A percentile compares a stretch with the other conserved stretches of the same genome.
Evolutionary conservation across 2,797 vertebrate species (phyloP).

Genomic region (Mormyrus hasselquistii): DNA sequence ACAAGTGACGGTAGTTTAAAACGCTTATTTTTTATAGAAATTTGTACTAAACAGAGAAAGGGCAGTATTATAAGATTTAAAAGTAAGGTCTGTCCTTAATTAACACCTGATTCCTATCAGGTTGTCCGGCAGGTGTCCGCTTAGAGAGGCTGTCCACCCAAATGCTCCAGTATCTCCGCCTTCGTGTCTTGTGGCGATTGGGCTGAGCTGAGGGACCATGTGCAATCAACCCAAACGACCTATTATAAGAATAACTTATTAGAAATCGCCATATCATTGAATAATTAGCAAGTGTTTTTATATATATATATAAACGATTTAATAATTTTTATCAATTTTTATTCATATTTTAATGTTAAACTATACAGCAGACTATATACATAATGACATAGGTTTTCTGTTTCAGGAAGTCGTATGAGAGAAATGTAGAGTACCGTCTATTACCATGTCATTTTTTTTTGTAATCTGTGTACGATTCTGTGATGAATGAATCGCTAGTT

Average conservation of each 20-base stretch:
- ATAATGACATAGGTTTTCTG: neutral
- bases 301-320: no score
- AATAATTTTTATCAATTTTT: neutral
- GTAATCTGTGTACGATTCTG: neutral
- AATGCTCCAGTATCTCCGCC: neutral
- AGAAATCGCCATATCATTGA: neutral
- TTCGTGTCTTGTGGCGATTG: neutral
- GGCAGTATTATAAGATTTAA: neutral
- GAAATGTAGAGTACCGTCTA: neutral
- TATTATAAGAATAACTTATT: neutral
- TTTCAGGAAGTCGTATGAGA: neutral
- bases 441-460: neutral
- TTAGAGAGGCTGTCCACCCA: neutral
- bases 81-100: neutral
- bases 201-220: neutral
- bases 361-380: neutral
- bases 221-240: neutral
- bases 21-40: neutral
- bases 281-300: neutral
- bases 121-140: neutral
- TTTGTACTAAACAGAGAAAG: neutral
- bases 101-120: neutral
- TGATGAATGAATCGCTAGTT: neutral
- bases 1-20: neutral
- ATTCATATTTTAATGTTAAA: neutral